A percentile compares a stretch with the other conserved stretches of the same genome.
These are phyloP conservation scores for Tupaia tana DNA, from an alignment of 2,113 vertebrate species.

Conservation along the genomic window DNA sequence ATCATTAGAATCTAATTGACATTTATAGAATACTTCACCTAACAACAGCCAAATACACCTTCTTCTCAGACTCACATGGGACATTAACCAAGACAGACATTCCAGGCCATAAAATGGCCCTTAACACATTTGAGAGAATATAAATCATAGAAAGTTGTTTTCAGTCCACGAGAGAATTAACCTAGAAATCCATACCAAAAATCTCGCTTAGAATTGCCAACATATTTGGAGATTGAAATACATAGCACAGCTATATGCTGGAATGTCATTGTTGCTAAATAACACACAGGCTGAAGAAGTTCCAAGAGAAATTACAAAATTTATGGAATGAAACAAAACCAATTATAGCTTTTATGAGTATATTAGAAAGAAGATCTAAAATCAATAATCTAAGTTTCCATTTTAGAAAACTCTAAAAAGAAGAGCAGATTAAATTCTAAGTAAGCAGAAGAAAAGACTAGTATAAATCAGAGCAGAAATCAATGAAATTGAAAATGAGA, in stretches of 20 bases:
- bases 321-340: not conserved
- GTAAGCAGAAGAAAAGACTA: not conserved
- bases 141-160: not conserved
- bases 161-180: not conserved
- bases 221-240: not conserved
- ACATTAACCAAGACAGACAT: conserved; percentile 28
- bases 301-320: not conserved
- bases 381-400: not conserved
- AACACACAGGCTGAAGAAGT: not conserved
- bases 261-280: not conserved
- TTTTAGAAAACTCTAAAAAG: not conserved
- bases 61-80: not conserved
- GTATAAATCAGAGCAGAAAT: not conserved
- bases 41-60: not conserved
- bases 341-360: accelerated
- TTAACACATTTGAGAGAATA: not conserved
- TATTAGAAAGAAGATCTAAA: not conserved
- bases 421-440: not conserved
- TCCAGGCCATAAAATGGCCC: not conserved
- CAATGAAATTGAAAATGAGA: not conserved
- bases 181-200: not conserved
- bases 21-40: not conserved
- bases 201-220: not conserved
- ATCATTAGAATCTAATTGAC: conserved; percentile 41
- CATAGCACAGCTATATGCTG: too few species aligned